Base-by-base conservation (phyloP, 2,797 vertebrate species). In the Sebastes cheni region DNA sequence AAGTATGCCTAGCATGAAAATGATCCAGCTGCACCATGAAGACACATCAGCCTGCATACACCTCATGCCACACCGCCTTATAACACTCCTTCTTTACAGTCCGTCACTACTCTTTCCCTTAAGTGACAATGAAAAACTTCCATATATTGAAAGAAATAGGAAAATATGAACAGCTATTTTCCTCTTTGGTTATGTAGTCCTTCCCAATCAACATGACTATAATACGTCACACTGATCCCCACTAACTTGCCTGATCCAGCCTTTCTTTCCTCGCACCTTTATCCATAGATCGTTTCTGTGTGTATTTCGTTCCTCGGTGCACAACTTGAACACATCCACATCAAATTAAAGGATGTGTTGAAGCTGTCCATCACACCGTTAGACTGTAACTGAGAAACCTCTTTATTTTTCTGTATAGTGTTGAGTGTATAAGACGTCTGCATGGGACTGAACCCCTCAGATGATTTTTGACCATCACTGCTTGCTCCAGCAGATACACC, bases 221-320 rank as follows among this genome's bases (percentile, higher is more conserved):
- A 55, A 52, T 30, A 30, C 2, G 13, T 60, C 20, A 18, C 42
- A 29, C 23, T 60, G 23, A 4, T 73, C 59, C 32, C 23, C 29
- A 46, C 75, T 75, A 59, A 79, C 73, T 61, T 52, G 22, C 59
- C 82, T 75, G 14, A 50, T 85, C 71, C 81, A 82, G 83, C 76
- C 62, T 80, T 18, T 78, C 80, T 80, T 18, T 78, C 80, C 83
- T 80, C 34, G 36, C 55, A 65, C 64, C 46, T 71, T 71, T 72
- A 52, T 67, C 10, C 59, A 8, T 73, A 62, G 67, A 67, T 46
- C 79, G 16, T 79, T 23, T 78, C 29, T 74, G 34, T 83, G 50
- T 30, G 11, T 32, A 46, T 52, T 74, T 69, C 5, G 14, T 78
- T 39, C 68, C 25, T 13, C 7, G 0, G 29, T 34, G 46, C 20